Evolutionary conservation across 2,888 invertebrate species (phyloP).

Genomic region (Melangyna quadrimaculata): DNA sequence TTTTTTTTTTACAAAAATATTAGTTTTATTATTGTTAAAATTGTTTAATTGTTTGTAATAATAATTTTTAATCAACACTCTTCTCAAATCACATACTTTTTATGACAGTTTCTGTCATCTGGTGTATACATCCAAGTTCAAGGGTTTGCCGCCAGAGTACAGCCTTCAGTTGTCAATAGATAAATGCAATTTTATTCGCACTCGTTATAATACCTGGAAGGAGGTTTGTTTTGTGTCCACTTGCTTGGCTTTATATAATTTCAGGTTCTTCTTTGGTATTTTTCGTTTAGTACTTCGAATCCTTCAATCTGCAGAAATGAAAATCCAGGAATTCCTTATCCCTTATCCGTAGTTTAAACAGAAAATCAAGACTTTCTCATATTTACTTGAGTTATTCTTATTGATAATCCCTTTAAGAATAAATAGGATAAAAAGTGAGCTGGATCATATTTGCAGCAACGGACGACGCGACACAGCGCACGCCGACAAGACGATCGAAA

Average conservation of each 20-base stretch:
- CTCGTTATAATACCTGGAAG: conserved; percentile 34
- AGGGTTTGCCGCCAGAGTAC: no score
- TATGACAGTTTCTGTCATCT: no score
- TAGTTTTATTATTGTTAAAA: no score
- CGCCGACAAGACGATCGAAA: no score
- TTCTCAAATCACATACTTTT: no score
- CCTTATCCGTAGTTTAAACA: not conserved
- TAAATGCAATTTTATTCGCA: not conserved
- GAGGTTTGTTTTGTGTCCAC: conserved; percentile 23
- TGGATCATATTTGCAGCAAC: not conserved
- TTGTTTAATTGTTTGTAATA: no score
- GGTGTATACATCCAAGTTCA: no score
- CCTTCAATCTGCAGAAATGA: conserved; percentile 1
- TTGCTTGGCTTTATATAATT: not conserved
- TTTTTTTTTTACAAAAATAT: no score
- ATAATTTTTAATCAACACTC: no score
- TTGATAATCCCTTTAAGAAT: conserved; percentile 4
- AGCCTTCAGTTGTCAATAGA: no score
- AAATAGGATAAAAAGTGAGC: not conserved
- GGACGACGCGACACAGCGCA: no score
- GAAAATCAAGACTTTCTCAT: not conserved
- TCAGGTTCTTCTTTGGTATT: not conserved
- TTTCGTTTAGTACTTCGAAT: not conserved
- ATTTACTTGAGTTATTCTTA: conserved; percentile 8
- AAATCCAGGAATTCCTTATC: not conserved